phyloP scores from a whole-genome alignment of 2,888 invertebrate genomes.

The Ectobius pallidus region DNA sequence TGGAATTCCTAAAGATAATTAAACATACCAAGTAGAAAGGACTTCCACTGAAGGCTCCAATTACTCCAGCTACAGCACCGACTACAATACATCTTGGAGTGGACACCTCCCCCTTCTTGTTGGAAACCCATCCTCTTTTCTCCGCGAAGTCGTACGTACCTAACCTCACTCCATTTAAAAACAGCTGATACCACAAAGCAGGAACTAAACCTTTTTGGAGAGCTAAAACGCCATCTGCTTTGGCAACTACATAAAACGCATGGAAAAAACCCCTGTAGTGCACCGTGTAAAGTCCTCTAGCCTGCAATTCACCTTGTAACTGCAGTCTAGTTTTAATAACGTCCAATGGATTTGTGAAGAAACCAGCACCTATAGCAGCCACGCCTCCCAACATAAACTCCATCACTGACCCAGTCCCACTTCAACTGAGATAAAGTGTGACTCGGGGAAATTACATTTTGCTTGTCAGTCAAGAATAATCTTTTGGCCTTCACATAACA shows the following conservation, averaged over 20 bases:
- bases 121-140: slow-evolving; percentile 67
- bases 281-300: slow-evolving; percentile 72
- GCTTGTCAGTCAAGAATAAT: not conserved
- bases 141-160: slow-evolving; percentile 76
- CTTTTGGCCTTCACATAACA: no score
- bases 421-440: no score
- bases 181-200: slow-evolving; percentile 86
- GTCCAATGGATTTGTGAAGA: slow-evolving; percentile 89
- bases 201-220: slow-evolving; percentile 83
- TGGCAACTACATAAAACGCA: slow-evolving; percentile 77
- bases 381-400: slow-evolving; percentile 79
- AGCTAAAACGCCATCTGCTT: slow-evolving; percentile 79
- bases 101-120: slow-evolving; percentile 68
- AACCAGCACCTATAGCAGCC: slow-evolving; percentile 80
- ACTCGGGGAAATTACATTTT: not conserved
- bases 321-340: slow-evolving; percentile 90
- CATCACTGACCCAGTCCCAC: no score
- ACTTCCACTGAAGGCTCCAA: slow-evolving; percentile 81
- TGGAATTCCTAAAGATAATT: no score
- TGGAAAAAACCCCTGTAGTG: slow-evolving; percentile 80
- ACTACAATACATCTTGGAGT: slow-evolving; percentile 69
- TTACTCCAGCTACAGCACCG: slow-evolving; percentile 78
- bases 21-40: slow-evolving; percentile 79
- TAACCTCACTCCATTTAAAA: slow-evolving; percentile 81
- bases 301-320: slow-evolving; percentile 83